These are phyloP conservation scores for Ctenicera cuprea DNA, from an alignment of 2,888 invertebrate species.

Conservation along the genomic window DNA sequence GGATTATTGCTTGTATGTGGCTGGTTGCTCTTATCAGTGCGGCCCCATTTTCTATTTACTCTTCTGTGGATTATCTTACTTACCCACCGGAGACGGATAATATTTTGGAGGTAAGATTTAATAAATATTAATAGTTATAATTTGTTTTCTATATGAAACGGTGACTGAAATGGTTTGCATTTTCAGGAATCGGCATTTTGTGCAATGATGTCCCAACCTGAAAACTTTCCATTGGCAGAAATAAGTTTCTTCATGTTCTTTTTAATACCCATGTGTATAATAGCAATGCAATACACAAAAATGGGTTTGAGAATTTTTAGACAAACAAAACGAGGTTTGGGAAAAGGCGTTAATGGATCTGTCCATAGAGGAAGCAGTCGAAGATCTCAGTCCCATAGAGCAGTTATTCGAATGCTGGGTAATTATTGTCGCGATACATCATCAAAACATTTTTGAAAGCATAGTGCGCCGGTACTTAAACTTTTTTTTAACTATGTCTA, in stretches of 20 bases:
- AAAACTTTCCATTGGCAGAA: constrained; percentile 84
- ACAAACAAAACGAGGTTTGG: constrained; percentile 71
- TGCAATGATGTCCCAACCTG: constrained; percentile 79
- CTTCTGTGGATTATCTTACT: constrained; percentile 83
- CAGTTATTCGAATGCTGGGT: constrained; percentile 89
- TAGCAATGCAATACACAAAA: constrained; percentile 85
- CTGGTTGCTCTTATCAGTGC: constrained; percentile 84
- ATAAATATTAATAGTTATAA: constrained; percentile 1
- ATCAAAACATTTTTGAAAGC: too few relatives aligned
- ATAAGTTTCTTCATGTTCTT: constrained; percentile 90
- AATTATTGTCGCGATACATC: constrained; percentile 63
- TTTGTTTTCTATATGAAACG: background rate
- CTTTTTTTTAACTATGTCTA: too few relatives aligned
- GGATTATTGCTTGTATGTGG: constrained; percentile 88
- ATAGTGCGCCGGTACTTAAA: background rate
- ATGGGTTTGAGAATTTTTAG: constrained; percentile 84
- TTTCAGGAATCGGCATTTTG: constrained; percentile 87
- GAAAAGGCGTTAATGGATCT: constrained; percentile 77
- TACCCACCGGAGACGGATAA: constrained; percentile 80
- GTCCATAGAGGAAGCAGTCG: constrained; percentile 80
- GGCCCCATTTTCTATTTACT: constrained; percentile 84
- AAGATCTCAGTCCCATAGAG: constrained; percentile 82
- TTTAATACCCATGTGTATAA: constrained; percentile 82
- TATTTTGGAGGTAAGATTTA: constrained; percentile 54
- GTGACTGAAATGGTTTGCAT: constrained; percentile 45